Base-by-base conservation (phyloP, 2,888 invertebrate genomes). In the Cristatella mucedo region DNA sequence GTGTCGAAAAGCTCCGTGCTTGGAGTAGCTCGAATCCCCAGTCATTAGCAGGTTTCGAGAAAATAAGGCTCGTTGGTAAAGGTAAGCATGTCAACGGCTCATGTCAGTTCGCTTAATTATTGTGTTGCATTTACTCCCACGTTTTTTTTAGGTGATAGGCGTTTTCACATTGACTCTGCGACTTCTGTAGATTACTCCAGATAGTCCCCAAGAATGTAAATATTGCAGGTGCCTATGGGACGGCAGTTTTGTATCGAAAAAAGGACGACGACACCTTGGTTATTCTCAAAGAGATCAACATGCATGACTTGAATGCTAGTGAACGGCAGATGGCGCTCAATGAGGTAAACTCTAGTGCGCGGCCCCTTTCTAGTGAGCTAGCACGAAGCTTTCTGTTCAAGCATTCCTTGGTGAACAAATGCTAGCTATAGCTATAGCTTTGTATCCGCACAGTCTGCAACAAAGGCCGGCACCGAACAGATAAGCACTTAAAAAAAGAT, bases 211-310 rank as follows among this genome's bases (percentile, higher is more conserved):
- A 11, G 11, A 11, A n/a, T 11, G 11, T 11, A 11, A 11, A 20
- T 24, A 4, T 46, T 44, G 38, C 44, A 69, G 74, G 76, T 7
- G 77, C 79, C 1, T 80, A 78, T 61, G 80, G 79, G 3, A 75
- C 76, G 9, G 80, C 79, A 4, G 71, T 76, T 1, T 60, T 80
- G 11, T 80, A 78, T 57, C 68, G 72, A 20, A 71, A 76, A 37
- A 71, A 72, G 46, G 68, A 71, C 24, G 77, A 77, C 53, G 74
- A 74, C 34, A 70, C 71, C 41, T 57, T 74, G 29, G 76, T 80
- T 15, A 78, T 81, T 2, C 72, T 81, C 40, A 81, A 80, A 55
- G 78, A 80, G 59, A 76, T 81, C 36, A 76, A 77, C 56, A 71
- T 78, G 62, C 71, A 73, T 49, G 77, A 79, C 49, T 60, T 80